Evolutionary conservation across 2,113 vertebrate genomes (phyloP).

Genomic region (Todiramphus chloris): DNA sequence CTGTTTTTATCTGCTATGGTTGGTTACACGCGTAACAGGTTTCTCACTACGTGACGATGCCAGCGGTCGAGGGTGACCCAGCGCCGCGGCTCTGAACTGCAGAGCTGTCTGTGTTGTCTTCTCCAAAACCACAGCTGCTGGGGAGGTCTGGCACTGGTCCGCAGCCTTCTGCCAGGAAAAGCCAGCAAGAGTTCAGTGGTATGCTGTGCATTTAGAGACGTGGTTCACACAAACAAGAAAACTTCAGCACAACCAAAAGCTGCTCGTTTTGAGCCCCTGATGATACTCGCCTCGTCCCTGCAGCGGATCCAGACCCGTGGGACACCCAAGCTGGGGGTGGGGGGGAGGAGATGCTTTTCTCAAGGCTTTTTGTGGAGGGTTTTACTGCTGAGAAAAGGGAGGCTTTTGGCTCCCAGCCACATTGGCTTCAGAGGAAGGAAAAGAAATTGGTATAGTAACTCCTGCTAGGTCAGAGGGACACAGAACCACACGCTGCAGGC

Average conservation of each 20-base stretch:
- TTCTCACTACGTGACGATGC: background rate
- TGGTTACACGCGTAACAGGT: background rate
- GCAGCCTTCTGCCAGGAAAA: constrained; percentile 1
- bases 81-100: background rate
- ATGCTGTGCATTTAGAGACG: background rate
- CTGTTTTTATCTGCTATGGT: rapidly evolving
- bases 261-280: background rate
- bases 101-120: background rate
- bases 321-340: background rate
- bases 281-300: background rate
- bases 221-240: background rate
- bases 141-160: constrained; percentile 52
- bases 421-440: background rate
- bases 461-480: background rate
- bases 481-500: background rate
- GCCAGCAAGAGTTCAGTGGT: background rate
- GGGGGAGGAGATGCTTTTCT: background rate
- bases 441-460: background rate
- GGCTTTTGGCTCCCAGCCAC: background rate
- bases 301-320: background rate
- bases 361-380: background rate
- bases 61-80: background rate
- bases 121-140: constrained; percentile 19
- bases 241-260: background rate
- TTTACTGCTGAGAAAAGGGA: background rate